Conservation (phyloP, 2,113 vertebrate genomes). For the Channa argus region DNA sequence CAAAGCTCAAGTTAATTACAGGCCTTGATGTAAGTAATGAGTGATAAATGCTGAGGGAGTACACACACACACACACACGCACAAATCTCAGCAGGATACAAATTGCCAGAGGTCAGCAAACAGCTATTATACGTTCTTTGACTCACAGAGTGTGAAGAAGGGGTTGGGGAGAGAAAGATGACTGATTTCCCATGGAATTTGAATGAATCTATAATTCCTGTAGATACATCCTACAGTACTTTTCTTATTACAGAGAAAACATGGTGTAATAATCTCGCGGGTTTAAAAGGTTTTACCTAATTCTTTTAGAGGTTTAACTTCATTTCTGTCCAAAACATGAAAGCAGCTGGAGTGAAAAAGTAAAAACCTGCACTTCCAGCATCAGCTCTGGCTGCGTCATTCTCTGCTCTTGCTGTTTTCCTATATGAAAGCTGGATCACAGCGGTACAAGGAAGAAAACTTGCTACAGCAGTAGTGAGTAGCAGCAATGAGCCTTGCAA, state of each 20-base stretch:
- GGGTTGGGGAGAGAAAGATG: too few relatives aligned
- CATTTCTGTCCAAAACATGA: not conserved
- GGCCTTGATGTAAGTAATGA: constrained; percentile 68
- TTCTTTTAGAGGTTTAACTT: not conserved
- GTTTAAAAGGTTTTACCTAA: not conserved
- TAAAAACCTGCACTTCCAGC: not conserved
- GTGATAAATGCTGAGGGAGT: constrained; percentile 52
- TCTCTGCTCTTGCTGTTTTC: not conserved
- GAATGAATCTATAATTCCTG: too few relatives aligned
- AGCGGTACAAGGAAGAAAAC: not conserved
- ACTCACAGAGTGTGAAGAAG: not conserved
- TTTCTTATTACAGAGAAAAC: constrained; percentile 14
- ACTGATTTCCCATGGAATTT: too few relatives aligned
- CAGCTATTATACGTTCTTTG: constrained; percentile 34
- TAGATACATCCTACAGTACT: not conserved
- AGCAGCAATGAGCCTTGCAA: not conserved
- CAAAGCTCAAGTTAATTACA: constrained; percentile 76
- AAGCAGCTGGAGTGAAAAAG: not conserved
- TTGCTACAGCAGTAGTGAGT: not conserved
- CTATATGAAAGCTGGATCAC: not conserved
- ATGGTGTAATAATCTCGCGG: constrained; percentile 1
- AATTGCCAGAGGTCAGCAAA: constrained; percentile 61
- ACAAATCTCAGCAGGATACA: constrained; percentile 35
- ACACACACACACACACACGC: constrained; percentile 32
- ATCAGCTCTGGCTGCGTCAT: not conserved